Evolutionary conservation across 2,113 vertebrate genomes (phyloP), one percentile per base, ranked within the genome.

Genomic region (Myrmecophaga tridactyla): DNA sequence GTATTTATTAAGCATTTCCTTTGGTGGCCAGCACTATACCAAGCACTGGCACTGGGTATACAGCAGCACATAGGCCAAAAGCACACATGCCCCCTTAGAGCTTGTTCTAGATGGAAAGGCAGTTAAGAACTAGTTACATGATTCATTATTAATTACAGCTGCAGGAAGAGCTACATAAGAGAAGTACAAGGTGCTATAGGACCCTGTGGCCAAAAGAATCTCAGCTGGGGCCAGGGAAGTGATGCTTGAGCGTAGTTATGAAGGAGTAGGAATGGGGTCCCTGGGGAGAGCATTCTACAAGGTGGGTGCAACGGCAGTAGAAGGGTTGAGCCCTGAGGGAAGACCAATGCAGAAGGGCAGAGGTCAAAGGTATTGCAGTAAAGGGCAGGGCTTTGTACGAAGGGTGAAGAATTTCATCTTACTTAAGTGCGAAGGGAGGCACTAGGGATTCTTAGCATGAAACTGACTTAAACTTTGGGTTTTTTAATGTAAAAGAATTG

Each of bases 131-230:
- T 84, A 34, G 72, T 85, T 84, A 39, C 73, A 84, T 81, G 46
- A 95, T 76, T 81, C n/a, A 93, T 82, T 88, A 86, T 60, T 39
- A 85, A 72, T 94, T 89, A 77, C 12, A 86, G 86, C 2, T 77
- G 48, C 65, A 63, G 39, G 34, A 92, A 94, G 51, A 81, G 43
- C 36, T 92, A 87, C 18, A 5, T 63, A 86, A 80, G 25, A 94
- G 14, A 89, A 84, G 62, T n/a, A 94, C 27, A 89, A 85, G 41
- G n/a, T 67, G 27, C 21, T 34, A 72, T 4, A 20, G 62, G 58
- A 86, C 48, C 53, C 53, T 56, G 27, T 63, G 81, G 94, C 6
- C 75, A 41, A 58, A 39, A 39, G 78, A 70, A 92, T 15, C 34
- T 85, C 72, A 69, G 70, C 17, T 14, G 21, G 13, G 15, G 29